A percentile compares a stretch with the other conserved stretches of the same genome.
Conservation (phyloP, 2,113 vertebrate genomes). For the Sclerurus mexicanus region DNA sequence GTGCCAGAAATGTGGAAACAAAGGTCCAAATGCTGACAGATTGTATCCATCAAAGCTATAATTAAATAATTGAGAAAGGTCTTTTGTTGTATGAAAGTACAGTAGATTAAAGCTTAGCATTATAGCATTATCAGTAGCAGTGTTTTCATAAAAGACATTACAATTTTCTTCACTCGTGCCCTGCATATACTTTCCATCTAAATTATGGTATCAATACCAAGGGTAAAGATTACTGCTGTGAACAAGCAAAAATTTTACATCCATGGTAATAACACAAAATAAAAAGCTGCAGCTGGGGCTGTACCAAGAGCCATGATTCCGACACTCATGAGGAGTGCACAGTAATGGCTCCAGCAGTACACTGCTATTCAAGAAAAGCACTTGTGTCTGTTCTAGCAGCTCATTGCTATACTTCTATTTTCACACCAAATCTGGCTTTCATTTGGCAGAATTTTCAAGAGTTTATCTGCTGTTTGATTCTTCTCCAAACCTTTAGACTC, state of each 20-base stretch:
- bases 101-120: not conserved
- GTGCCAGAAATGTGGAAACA: not conserved
- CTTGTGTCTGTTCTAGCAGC: not conserved
- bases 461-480: not conserved
- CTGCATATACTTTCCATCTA: not conserved
- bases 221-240: not conserved
- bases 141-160: not conserved
- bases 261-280: not conserved
- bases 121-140: not conserved
- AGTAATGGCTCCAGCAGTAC: not conserved
- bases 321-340: not conserved
- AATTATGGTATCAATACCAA: not conserved
- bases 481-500: not conserved
- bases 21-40: not conserved
- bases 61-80: not conserved
- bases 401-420: not conserved
- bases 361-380: not conserved
- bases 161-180: not conserved
- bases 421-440: not conserved
- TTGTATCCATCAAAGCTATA: not conserved
- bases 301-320: not conserved
- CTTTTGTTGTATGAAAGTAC: not conserved
- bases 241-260: not conserved
- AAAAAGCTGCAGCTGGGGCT: not conserved
- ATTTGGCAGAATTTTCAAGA: not conserved